Conservation (phyloP, 2,888 invertebrate species). For the Drosophila nigricruria region DNA sequence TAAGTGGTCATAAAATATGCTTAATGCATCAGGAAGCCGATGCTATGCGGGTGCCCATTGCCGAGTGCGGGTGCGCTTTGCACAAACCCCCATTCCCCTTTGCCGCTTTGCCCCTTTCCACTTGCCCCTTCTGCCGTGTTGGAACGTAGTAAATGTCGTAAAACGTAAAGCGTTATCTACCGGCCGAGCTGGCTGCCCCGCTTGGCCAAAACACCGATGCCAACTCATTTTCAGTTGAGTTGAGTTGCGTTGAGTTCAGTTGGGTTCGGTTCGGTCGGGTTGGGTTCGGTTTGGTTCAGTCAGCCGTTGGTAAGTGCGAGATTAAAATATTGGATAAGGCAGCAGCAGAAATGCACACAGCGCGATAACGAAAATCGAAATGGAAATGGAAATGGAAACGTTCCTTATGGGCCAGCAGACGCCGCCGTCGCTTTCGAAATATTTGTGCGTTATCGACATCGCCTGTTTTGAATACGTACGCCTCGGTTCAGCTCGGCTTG, state of each 20-base stretch:
- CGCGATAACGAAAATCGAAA: conserved; percentile 63
- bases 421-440: conserved; percentile 58
- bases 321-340: conserved; percentile 76
- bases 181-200: conserved; percentile 28
- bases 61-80: conserved; percentile 37
- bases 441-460: conserved; percentile 66
- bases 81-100: conserved; percentile 17
- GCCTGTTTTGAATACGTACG: conserved; percentile 54
- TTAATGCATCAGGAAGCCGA: conserved; percentile 79
- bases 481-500: conserved; percentile 15
- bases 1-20: conserved; percentile 80
- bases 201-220: conserved; percentile 34
- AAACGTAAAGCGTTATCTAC: conserved; percentile 54
- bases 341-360: conserved; percentile 66
- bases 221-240: conserved; percentile 31
- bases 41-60: conserved; percentile 63
- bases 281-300: conserved; percentile 32
- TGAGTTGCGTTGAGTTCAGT: conserved; percentile 9
- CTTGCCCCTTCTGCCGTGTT: not conserved
- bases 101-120: not conserved
- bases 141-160: conserved; percentile 52
- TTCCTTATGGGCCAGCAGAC: conserved; percentile 48
- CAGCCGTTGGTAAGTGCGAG: conserved; percentile 73
- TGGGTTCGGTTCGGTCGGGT: conserved; percentile 22
- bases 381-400: conserved; percentile 56